A percentile compares a stretch with the other conserved stretches of the same genome.
Evolutionary conservation across 2,888 invertebrate genomes (phyloP).

Genomic region (Calliopum simillimum): DNA sequence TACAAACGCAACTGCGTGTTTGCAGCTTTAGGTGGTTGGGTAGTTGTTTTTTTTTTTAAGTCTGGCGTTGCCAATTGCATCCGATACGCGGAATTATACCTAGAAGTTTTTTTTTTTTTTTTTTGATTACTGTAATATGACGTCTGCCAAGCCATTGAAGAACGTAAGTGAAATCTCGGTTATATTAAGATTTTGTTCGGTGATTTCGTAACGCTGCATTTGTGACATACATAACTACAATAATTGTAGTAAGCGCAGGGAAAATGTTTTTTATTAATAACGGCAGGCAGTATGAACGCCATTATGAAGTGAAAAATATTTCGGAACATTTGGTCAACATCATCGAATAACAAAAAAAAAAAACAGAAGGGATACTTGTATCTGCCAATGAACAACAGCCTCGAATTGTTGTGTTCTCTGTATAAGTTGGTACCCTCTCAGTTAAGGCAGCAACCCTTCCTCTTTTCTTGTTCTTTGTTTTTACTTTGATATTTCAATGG

Average conservation of each 20-base stretch:
- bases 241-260: no score
- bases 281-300: no score
- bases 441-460: neutral
- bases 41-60: neutral
- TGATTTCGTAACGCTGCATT: slow-evolving; percentile 4
- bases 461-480: slow-evolving; percentile 36
- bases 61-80: slow-evolving; percentile 29
- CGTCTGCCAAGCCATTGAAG: slow-evolving; percentile 16
- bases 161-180: no score
- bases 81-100: slow-evolving; percentile 21
- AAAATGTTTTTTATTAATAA: no score
- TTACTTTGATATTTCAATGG: slow-evolving; percentile 43
- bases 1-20: no score
- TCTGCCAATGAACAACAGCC: slow-evolving; percentile 40
- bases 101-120: slow-evolving; percentile 15
- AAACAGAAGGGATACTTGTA: slow-evolving; percentile 24
- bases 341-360: neutral
- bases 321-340: neutral
- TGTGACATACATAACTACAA: no score
- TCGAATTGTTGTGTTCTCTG: slow-evolving; percentile 35
- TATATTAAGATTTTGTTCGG: no score
- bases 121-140: slow-evolving; percentile 10
- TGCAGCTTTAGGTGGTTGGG: neutral
- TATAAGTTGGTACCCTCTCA: slow-evolving; percentile 10
- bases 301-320: no score